These are phyloP conservation scores for Ceraclea dissimilis DNA, from an alignment of 2,888 invertebrate species.

Conservation along the genomic window DNA sequence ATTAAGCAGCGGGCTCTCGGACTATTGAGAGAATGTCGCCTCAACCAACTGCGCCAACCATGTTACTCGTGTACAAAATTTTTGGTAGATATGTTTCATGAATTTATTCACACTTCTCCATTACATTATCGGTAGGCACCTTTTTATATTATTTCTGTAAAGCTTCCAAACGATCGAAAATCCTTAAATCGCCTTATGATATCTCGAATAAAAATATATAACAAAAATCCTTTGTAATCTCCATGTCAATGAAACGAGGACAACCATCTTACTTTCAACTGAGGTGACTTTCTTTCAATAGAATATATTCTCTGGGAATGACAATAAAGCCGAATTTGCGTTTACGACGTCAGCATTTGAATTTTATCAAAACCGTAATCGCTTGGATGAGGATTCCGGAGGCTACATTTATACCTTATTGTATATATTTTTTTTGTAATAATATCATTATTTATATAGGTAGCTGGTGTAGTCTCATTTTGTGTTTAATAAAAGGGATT, in stretches of 20 bases:
- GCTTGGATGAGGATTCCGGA: slow-evolving; percentile 5
- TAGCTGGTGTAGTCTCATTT: not conserved
- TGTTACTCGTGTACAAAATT: too few species aligned
- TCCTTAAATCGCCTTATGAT: not conserved
- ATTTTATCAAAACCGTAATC: slow-evolving; percentile 9
- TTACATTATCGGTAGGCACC: too few species aligned
- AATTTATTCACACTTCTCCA: too few species aligned
- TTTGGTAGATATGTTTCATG: too few species aligned
- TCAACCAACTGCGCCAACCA: too few species aligned
- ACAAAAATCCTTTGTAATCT: not conserved
- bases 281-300: not conserved
- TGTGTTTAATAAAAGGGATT: not conserved
- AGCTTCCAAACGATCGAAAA: not conserved
- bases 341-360: not conserved
- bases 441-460: not conserved
- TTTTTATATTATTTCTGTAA: too few species aligned
- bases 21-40: too few species aligned
- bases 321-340: slow-evolving; percentile 1
- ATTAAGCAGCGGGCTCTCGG: too few species aligned
- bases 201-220: not conserved
- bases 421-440: slow-evolving; percentile 1
- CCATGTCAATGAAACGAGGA: not conserved
- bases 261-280: not conserved
- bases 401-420: not conserved
- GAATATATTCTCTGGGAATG: not conserved